Percentiles rank a stretch among this genome's conserved stretches.
These are phyloP conservation scores for Helleia helle DNA, from an alignment of 2,888 invertebrate species.

Conservation along the genomic window DNA sequence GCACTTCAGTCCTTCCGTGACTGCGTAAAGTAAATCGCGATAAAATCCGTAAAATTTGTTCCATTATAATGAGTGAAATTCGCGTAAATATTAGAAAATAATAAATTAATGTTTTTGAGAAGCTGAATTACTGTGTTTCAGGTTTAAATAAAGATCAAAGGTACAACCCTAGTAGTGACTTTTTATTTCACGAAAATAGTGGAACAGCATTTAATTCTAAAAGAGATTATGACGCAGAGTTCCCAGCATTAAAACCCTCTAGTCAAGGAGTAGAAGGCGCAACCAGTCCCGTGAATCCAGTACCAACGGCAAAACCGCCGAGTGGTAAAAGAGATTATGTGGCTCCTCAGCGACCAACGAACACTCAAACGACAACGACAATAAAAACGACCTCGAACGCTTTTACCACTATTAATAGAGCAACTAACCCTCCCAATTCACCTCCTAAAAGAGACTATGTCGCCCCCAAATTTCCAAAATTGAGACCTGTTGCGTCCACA, in stretches of 20 bases:
- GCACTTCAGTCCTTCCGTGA: too few species aligned
- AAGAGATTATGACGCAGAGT: conserved; percentile 34
- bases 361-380: conserved; percentile 17
- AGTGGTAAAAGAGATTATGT: conserved; percentile 46
- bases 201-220: conserved; percentile 29
- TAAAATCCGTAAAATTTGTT: too few species aligned
- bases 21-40: too few species aligned
- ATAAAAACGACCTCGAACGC: conserved; percentile 15
- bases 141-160: conserved; percentile 34
- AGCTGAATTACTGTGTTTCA: too few species aligned
- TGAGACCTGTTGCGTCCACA: conserved; percentile 19
- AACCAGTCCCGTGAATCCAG: conserved; percentile 12
- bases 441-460: conserved; percentile 40
- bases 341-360: conserved; percentile 38
- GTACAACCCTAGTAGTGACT: conserved; percentile 47
- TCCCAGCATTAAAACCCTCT: conserved; percentile 28
- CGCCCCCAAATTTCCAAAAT: conserved; percentile 29
- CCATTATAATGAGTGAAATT: too few species aligned
- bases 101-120: too few species aligned
- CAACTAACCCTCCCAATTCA: conserved; percentile 19
- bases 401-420: conserved; percentile 12
- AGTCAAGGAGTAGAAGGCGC: conserved; percentile 17
- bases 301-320: conserved; percentile 19
- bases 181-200: conserved; percentile 53
- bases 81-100: too few species aligned